Evolutionary conservation across 2,888 invertebrate genomes (phyloP).

Genomic region (Drosophila mettleri): DNA sequence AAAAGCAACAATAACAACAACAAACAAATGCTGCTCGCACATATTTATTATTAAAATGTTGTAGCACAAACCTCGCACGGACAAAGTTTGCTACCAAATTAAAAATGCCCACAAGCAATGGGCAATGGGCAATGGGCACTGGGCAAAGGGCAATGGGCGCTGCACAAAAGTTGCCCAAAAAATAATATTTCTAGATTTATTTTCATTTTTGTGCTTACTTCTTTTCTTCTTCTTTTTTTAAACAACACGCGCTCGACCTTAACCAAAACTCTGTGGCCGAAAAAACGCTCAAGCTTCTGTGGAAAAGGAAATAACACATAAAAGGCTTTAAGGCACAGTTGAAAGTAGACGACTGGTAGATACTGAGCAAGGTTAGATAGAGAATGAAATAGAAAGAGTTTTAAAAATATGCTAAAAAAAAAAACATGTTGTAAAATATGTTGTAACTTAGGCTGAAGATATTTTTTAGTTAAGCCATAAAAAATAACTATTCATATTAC

Average conservation of each 20-base stretch:
- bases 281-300: constrained; percentile 25
- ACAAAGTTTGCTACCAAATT: constrained; percentile 66
- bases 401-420: too few species aligned
- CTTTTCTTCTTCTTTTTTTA: not conserved
- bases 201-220: constrained; percentile 28
- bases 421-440: too few species aligned
- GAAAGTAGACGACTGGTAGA: not conserved
- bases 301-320: constrained; percentile 26
- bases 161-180: constrained; percentile 58
- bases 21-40: constrained; percentile 2
- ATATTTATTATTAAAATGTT: constrained; percentile 78
- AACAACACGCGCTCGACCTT: constrained; percentile 29
- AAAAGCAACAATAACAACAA: not conserved
- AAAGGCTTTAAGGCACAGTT: not conserved
- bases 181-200: constrained; percentile 47
- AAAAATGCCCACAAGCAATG: constrained; percentile 61
- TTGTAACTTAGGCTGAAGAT: too few species aligned
- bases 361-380: not conserved
- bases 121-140: constrained; percentile 23
- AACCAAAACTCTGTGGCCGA: constrained; percentile 51
- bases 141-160: constrained; percentile 28
- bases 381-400: not conserved
- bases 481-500: too few species aligned
- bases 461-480: too few species aligned
- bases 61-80: constrained; percentile 51